Evolutionary conservation across 2,797 vertebrate species (phyloP).

Genomic region (Malacoctenus gilli): DNA sequence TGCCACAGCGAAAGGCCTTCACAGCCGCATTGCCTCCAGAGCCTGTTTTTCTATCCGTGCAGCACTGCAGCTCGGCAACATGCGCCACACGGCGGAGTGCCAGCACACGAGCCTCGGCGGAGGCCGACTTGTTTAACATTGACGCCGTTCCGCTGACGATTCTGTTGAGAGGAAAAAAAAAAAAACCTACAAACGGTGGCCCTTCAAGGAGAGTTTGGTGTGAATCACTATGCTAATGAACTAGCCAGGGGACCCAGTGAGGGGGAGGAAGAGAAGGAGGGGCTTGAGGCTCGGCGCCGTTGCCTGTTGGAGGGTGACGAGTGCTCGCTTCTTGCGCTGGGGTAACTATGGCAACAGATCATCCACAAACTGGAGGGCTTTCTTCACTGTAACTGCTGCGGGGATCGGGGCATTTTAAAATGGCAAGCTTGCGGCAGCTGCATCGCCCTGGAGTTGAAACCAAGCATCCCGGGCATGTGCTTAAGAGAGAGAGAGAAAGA

Average conservation of each 20-base stretch:
- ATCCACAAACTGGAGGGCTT: constrained; percentile 78
- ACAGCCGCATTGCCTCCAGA: constrained; percentile 28
- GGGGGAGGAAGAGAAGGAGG: constrained; percentile 69
- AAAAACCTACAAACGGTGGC: constrained; percentile 74
- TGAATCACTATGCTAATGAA: constrained; percentile 81
- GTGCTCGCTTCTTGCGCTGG: constrained; percentile 65
- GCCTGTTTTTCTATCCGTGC: constrained; percentile 21
- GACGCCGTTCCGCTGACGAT: constrained; percentile 55
- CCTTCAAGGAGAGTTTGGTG: constrained; percentile 73
- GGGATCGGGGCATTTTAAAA: constrained; percentile 66
- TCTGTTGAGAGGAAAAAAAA: no score
- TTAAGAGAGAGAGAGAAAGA: constrained; percentile 35
- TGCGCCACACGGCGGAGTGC: constrained; percentile 21
- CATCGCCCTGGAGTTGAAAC: constrained; percentile 45
- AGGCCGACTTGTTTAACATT: constrained; percentile 60
- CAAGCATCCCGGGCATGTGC: constrained; percentile 24
- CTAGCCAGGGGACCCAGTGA: constrained; percentile 77
- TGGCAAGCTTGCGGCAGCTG: constrained; percentile 58
- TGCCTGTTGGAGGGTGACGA: constrained; percentile 67
- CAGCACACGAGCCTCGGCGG: constrained; percentile 23
- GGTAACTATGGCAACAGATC: constrained; percentile 80
- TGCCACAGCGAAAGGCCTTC: constrained; percentile 42
- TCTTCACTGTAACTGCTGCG: constrained; percentile 70
- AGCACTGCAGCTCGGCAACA: constrained; percentile 27
- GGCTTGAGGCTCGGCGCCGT: constrained; percentile 50